phyloP scores from a whole-genome alignment of 2,113 vertebrate species.

The Halichoerus grypus region DNA sequence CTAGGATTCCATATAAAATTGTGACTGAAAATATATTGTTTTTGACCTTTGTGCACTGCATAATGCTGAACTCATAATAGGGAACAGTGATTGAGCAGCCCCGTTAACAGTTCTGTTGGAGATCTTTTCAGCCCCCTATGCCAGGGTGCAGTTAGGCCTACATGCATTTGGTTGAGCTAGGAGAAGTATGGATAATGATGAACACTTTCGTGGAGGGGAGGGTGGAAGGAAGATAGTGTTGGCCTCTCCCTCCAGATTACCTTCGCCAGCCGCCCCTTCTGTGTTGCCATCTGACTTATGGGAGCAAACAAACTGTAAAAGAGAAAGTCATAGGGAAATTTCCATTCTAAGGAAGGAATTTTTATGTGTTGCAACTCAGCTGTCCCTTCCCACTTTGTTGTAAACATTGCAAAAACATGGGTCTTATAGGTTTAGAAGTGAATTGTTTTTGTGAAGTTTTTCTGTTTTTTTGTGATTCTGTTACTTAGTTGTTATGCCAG shows the following conservation, averaged over 20 bases:
- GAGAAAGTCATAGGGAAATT: background rate
- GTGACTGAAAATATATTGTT: background rate
- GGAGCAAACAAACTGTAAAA: background rate
- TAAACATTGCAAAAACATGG: conserved; percentile 6
- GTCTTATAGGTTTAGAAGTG: background rate
- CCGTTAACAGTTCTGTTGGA: background rate
- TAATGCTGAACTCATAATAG: background rate
- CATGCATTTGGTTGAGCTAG: background rate
- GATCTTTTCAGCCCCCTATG: background rate
- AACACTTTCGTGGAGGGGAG: no score
- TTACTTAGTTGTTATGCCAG: background rate
- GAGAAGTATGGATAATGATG: background rate
- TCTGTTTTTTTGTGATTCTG: background rate
- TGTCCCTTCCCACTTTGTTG: background rate
- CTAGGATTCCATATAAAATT: background rate
- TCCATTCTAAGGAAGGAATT: background rate
- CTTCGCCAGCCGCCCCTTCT: background rate
- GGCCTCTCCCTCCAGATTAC: background rate
- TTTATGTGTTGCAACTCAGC: background rate
- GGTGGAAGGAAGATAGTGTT: background rate
- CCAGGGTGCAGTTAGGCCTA: background rate
- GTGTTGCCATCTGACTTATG: background rate
- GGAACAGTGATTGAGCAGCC: background rate
- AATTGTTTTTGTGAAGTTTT: conserved; percentile 39
- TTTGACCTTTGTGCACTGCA: conserved; percentile 21